Percentiles rank a stretch among this genome's conserved stretches.
Evolutionary conservation across 2,888 invertebrate species (phyloP).

Genomic region (Gibbula magus): DNA sequence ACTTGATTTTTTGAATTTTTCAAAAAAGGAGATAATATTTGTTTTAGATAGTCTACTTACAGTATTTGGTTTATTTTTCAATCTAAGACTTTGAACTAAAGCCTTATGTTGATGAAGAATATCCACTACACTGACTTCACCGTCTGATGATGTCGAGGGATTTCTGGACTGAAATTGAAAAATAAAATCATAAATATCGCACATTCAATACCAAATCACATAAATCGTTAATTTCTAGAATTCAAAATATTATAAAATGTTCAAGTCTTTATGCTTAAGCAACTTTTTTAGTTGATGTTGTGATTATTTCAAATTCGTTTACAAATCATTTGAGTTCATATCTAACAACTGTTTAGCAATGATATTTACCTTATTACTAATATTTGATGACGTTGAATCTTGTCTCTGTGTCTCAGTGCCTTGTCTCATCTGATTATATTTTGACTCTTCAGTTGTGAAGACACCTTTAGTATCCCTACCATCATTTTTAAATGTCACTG

Average conservation of each 20-base stretch:
- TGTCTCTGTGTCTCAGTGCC: neutral
- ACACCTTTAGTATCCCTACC: neutral
- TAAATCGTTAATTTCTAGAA: neutral
- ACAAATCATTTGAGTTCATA: no score
- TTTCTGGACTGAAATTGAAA: neutral
- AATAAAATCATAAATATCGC: neutral
- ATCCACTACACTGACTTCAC: slow-evolving; percentile 20
- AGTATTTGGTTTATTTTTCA: slow-evolving; percentile 2
- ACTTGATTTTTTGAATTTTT: no score
- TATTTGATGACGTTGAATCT: neutral
- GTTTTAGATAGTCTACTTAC: neutral
- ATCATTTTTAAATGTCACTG: slow-evolving; percentile 38
- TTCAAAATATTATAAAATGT: neutral
- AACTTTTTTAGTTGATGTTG: no score
- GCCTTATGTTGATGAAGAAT: slow-evolving; percentile 20
- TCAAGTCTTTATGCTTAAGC: neutral
- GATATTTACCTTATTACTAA: neutral
- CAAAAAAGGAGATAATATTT: no score
- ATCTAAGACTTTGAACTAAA: neutral
- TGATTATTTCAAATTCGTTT: no score
- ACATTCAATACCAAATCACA: neutral
- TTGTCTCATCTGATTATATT: slow-evolving; percentile 21
- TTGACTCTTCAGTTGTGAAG: neutral
- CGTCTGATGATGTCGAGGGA: neutral
- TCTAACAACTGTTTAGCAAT: neutral